These are phyloP conservation scores for Falco punctatus DNA, from an alignment of 2,113 vertebrate species.

Conservation along the genomic window DNA sequence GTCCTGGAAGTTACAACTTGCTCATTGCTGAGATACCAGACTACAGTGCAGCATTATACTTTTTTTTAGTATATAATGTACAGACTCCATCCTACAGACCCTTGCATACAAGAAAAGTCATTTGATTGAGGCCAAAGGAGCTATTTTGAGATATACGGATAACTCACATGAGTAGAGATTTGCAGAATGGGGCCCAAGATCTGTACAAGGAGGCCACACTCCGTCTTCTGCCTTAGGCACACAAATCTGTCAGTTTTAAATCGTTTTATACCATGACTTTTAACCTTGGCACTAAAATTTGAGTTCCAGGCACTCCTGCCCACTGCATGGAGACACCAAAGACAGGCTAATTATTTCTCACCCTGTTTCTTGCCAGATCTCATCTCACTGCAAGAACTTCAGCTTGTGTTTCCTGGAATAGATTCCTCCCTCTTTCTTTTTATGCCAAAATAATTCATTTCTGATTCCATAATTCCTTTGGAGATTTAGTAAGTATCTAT, in stretches of 20 bases:
- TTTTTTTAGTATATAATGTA: not conserved
- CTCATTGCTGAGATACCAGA: not conserved
- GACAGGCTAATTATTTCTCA: conserved; percentile 15
- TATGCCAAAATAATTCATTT: conserved; percentile 35
- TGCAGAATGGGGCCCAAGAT: not conserved
- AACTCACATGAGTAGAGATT: not conserved
- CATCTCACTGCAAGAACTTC: not conserved
- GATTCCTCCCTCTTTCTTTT: conserved; percentile 3
- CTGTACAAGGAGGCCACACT: not conserved
- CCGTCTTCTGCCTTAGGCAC: not conserved
- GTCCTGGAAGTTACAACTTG: not conserved
- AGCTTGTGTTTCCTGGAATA: conserved; percentile 14
- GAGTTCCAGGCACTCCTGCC: conserved; percentile 35
- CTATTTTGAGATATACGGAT: not conserved
- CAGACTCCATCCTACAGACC: not conserved
- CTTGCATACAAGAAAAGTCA: not conserved
- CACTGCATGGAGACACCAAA: conserved; percentile 15
- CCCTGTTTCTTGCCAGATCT: not conserved
- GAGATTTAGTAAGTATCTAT: conserved; percentile 33
- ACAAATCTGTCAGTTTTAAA: conserved; percentile 33
- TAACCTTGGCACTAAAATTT: conserved; percentile 37
- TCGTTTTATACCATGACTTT: not conserved
- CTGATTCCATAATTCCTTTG: conserved; percentile 14
- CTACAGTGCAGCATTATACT: not conserved
- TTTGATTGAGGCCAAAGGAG: not conserved